These are phyloP conservation scores for Rotaria socialis DNA, from an alignment of 2,888 invertebrate genomes.

Conservation along the genomic window DNA sequence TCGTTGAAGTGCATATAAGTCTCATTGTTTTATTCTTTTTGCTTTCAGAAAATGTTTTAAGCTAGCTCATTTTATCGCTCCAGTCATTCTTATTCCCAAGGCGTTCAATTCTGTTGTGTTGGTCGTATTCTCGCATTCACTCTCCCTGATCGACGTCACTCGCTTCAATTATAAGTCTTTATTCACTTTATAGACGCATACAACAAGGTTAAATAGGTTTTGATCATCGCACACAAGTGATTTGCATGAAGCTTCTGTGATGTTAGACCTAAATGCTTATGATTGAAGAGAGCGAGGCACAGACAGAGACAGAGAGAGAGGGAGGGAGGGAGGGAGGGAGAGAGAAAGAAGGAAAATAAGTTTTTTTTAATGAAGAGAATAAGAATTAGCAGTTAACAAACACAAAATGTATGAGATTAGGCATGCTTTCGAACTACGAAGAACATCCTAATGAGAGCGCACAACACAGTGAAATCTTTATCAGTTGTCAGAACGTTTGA, in stretches of 20 bases:
- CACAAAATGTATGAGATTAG: background rate
- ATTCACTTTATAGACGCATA: background rate
- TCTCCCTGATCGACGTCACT: background rate
- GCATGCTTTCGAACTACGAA: background rate
- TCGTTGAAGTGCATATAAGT: background rate
- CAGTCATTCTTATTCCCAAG: background rate
- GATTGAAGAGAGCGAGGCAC: background rate
- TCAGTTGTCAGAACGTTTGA: background rate
- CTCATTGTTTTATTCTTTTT: too few relatives aligned
- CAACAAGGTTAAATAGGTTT: slow-evolving; percentile 11
- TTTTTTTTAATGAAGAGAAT: background rate
- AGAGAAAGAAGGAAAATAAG: background rate
- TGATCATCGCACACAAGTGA: background rate
- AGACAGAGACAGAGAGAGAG: background rate
- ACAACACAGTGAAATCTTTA: background rate
- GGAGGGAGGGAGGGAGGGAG: background rate
- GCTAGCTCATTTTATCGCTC: background rate
- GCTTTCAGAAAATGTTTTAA: background rate
- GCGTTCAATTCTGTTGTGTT: background rate
- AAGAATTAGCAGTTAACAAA: background rate
- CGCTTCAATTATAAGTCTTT: background rate
- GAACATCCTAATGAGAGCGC: background rate
- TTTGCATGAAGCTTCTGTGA: background rate
- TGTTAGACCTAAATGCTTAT: background rate
- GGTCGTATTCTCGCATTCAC: background rate